Conservation (phyloP, 2,888 invertebrate species). For the Aphelenchoides bicaudatus region DNA sequence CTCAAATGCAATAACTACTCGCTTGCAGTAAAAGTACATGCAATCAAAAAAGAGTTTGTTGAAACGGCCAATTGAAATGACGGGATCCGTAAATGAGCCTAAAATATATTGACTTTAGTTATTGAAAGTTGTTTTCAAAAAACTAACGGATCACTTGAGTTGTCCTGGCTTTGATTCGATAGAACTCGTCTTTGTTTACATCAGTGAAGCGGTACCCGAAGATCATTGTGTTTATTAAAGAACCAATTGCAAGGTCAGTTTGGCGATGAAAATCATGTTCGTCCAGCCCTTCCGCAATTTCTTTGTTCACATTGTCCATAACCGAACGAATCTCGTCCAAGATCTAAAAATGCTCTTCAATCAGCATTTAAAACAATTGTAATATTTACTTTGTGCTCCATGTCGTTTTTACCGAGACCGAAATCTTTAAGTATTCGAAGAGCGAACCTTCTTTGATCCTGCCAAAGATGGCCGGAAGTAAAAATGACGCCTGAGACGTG, state of each 20-base stretch:
- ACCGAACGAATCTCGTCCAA: background rate
- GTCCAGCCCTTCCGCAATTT: background rate
- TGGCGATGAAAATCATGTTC: constrained; percentile 4
- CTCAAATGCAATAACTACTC: background rate
- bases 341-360: constrained; percentile 9
- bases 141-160: no score
- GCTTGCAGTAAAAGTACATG: constrained; percentile 2
- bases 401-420: constrained; percentile 25
- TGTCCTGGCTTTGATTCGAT: background rate
- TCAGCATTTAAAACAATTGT: no score
- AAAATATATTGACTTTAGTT: no score
- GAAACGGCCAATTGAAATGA: background rate
- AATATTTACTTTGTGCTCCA: constrained; percentile 22
- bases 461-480: constrained; percentile 18
- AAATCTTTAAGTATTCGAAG: constrained; percentile 22
- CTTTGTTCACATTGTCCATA: background rate
- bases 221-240: constrained; percentile 10
- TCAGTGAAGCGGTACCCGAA: constrained; percentile 19
- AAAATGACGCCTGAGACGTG: constrained; percentile 21
- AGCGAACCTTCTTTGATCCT: constrained; percentile 25
- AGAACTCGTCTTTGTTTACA: constrained; percentile 10
- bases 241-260: constrained; percentile 15
- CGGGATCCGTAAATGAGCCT: background rate
- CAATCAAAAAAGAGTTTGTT: constrained; percentile 2
- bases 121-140: no score